Base-by-base conservation (phyloP, 2,797 vertebrate species). In the Mormyrops boulengeri region DNA sequence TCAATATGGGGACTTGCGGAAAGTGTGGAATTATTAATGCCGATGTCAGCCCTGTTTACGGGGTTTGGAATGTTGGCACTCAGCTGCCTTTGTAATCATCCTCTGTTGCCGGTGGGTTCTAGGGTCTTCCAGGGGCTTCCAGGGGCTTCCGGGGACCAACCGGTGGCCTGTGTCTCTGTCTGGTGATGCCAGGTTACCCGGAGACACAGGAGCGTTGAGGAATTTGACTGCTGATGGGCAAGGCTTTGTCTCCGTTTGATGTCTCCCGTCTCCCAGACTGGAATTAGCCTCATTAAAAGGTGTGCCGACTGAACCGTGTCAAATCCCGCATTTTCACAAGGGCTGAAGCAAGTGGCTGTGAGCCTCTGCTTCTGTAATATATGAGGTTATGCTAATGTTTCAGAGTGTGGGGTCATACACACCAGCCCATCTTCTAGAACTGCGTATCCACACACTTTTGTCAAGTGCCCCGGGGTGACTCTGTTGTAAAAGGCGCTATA, bases 221-320 rank as follows among this genome's bases (percentile, higher is more conserved):
- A 50, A 47, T 22, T 22, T 5, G 7, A 11, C 41, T 50, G 22
- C 44, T 52, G 47, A 85, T n/a, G 12, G 44, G 19, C 3, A 22
- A 19, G 19, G 22, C 47, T 52, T 5, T 53, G 5, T 85, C 22
- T 52, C 8, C 4, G 47, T 60, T 55, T 60, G 12, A 50, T n/a
- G 19, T n/a, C n/a, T 30, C 41, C 82, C 47, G 3, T 26, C 85
- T n/a, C 14, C 85, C 4, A 14, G 19, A n/a, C 52, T 87, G 52
- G 30, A 87, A 87, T 55, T 55, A 52, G 52, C 85, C 26, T 87
- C 34, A 57, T 87, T 87, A 38, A 60, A 55, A 87, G 50, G 85
- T 87, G 44, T 19, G 41, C 62, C 1, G 1, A 19, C 80, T 3
- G 47, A 85, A 22, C 47, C 9, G 80, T 84, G 17, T 49, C 44